Evolutionary conservation across 2,888 invertebrate species (phyloP), one percentile per base, ranked within the genome.

Genomic region (Stenotaenia linearis): DNA sequence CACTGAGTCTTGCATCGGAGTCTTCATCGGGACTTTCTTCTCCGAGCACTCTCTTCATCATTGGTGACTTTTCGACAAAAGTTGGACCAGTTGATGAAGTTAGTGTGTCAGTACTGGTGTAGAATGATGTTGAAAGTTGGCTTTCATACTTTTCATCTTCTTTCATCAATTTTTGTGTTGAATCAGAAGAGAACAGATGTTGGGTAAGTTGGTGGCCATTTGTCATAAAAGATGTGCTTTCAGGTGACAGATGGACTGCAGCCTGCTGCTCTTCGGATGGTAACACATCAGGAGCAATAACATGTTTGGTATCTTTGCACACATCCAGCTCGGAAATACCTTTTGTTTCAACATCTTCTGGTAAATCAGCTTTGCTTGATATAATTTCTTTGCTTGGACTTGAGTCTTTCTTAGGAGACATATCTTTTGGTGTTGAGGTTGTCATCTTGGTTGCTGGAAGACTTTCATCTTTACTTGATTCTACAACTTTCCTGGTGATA

Each of bases 241-340:
- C 69, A 28, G 69, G 69, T 69, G 69, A 69, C 69, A 69, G 69
- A 69, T 69, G 69, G 69, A 69, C 69, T 69, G 69, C 69, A 69
- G 69, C 69, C 69, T 69, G 69, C n/a, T 69, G 69, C 28, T 69
- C 69, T 69, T 69, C 69, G 25, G 69, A 15, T 69, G 69, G 69
- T 25, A 69, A 28, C 25, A 69, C 25, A 69, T 69, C 69, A 69
- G 69, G 69, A 25, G 69, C 28, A 25, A 28, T 10, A 25, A 25
- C 5, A n/a, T 28, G 69, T 28, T 12, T 28, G 10, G 28, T 69
- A n/a, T 28, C 69, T 69, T 69, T 69, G 6, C 69, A 69, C 28
- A 69, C 69, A 15, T 69, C 69, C 15, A 69, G 28, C n/a, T 69
- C 69, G 5, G 69, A 15, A 28, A 69, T 28, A 15, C 15, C 69